phyloP scores from a whole-genome alignment of 2,113 vertebrate species.

The Leucoraja erinaceus region DNA sequence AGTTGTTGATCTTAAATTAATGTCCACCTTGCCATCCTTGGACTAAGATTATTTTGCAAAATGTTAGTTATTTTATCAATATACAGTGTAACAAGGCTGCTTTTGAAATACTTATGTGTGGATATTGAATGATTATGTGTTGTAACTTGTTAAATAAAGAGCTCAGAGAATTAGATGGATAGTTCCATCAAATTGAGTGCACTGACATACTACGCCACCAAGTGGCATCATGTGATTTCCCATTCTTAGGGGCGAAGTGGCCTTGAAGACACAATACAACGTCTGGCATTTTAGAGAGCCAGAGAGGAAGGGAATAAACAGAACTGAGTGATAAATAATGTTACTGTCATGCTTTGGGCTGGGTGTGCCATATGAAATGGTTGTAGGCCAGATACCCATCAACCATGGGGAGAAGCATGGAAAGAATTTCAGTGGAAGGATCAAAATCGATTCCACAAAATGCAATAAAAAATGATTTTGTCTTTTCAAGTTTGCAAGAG shows the following conservation, averaged over 20 bases:
- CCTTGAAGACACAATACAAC: neutral
- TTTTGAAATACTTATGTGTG: neutral
- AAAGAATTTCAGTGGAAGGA: neutral
- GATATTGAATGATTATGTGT: no score
- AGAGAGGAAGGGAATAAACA: no score
- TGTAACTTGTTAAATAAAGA: neutral
- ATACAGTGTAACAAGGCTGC: neutral
- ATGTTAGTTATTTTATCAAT: neutral
- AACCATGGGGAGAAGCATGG: neutral
- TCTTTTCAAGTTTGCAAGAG: neutral
- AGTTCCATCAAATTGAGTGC: neutral
- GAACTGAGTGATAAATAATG: neutral
- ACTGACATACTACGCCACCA: neutral
- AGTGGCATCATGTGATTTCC: conserved; percentile 25
- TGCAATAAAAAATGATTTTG: neutral
- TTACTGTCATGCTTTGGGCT: neutral
- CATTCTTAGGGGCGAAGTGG: neutral
- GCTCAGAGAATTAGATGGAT: neutral
- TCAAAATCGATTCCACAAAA: neutral
- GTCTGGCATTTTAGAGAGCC: neutral
- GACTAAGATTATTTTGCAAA: neutral
- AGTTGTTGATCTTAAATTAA: neutral
- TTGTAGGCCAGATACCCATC: neutral
- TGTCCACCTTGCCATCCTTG: neutral
- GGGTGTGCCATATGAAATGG: neutral